Percentiles rank a stretch among this genome's conserved stretches.
Evolutionary conservation across 2,888 invertebrate species (phyloP).

Genomic region (Cosmorhoe ocellata): DNA sequence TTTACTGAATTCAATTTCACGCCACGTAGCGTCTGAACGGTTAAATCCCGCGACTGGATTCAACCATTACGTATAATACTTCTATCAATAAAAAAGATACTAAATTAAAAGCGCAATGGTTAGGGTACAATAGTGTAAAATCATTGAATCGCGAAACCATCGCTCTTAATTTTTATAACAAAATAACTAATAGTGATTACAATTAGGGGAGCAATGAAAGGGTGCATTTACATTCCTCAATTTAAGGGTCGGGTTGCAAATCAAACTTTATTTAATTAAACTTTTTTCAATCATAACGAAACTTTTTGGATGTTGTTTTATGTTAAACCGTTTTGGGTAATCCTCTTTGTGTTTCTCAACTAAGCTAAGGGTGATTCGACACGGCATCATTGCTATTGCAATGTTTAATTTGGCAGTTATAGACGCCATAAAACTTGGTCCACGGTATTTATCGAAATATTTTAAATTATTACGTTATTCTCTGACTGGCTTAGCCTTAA

Average conservation of each 20-base stretch:
- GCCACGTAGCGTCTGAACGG: conserved; percentile 32
- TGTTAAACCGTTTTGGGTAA: conserved; percentile 23
- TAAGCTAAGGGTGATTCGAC: conserved; percentile 59
- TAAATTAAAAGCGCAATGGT: conserved; percentile 2
- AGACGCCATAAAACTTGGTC: conserved; percentile 6
- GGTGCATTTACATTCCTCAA: conserved; percentile 1
- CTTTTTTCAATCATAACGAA: background rate
- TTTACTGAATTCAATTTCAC: conserved; percentile 59
- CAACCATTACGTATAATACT: conserved; percentile 11
- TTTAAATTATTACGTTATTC: too few species aligned
- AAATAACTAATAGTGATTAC: conserved; percentile 6
- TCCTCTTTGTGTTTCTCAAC: conserved; percentile 18
- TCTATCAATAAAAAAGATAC: background rate
- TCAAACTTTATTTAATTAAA: background rate
- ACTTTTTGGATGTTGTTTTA: background rate
- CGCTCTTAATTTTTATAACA: conserved; percentile 1
- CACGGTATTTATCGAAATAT: background rate
- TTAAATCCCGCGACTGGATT: conserved; percentile 21
- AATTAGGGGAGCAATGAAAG: conserved; percentile 7
- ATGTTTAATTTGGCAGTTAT: conserved; percentile 28
- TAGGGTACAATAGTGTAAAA: background rate
- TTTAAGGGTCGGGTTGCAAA: background rate
- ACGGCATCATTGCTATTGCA: conserved; percentile 56
- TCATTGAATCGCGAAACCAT: conserved; percentile 4
- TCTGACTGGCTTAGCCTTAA: too few species aligned